Evolutionary conservation across 2,113 vertebrate genomes (phyloP).

Genomic region (Zosterops borbonicus): DNA sequence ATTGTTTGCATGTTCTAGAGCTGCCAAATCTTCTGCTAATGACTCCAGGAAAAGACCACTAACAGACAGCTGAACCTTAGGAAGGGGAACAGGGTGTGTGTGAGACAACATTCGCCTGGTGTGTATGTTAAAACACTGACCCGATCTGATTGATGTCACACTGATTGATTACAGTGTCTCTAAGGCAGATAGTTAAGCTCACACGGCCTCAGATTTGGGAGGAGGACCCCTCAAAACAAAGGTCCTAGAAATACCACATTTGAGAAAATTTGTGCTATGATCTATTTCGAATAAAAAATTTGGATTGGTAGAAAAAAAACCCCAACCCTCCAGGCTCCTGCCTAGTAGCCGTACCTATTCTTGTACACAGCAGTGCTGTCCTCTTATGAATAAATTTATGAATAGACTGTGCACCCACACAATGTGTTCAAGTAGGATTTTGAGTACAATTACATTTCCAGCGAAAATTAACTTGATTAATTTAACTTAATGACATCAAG

Average conservation of each 20-base stretch:
- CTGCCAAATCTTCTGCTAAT: not conserved
- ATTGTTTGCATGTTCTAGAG: not conserved
- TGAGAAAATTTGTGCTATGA: not conserved
- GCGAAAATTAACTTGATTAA: not conserved
- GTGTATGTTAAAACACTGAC: not conserved
- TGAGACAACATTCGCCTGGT: not conserved
- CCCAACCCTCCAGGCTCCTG: not conserved
- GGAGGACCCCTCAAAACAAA: not conserved
- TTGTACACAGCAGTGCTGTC: not conserved
- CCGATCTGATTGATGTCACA: not conserved
- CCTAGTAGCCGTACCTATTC: not conserved
- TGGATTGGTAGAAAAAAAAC: not conserved
- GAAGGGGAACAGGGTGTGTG: not conserved
- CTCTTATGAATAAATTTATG: not conserved
- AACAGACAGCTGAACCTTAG: not conserved
- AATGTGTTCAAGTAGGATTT: not conserved
- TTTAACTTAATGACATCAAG: not conserved
- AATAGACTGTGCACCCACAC: not conserved
- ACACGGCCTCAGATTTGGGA: accelerated
- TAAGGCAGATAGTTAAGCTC: not conserved
- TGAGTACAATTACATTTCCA: not conserved
- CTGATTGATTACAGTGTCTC: not conserved
- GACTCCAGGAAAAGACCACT: not conserved
- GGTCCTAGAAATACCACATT: not conserved
- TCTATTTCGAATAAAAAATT: not conserved